A percentile compares a stretch with the other conserved stretches of the same genome.
Conservation (phyloP, 2,797 vertebrate species). For the Ceryle rudis region DNA sequence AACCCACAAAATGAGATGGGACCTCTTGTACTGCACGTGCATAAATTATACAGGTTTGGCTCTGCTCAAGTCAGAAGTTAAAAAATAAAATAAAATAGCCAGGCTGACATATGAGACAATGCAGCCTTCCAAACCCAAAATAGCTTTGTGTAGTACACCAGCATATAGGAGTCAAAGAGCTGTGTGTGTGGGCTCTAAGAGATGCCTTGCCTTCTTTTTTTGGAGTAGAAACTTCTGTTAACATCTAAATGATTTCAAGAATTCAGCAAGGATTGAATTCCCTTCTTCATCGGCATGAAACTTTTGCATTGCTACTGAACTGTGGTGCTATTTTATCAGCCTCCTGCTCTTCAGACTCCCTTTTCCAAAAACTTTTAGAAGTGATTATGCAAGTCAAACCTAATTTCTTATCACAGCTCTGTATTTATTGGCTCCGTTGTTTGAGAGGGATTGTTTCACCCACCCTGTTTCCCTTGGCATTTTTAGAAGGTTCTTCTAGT, state of each 20-base stretch:
- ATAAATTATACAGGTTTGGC: conserved; percentile 36
- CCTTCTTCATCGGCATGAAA: not conserved
- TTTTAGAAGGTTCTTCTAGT: conserved; percentile 5
- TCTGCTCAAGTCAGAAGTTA: not conserved
- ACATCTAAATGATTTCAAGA: conserved; percentile 62
- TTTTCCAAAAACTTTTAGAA: conserved; percentile 15
- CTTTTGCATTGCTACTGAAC: not conserved
- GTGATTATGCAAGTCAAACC: conserved; percentile 43
- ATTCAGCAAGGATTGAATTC: conserved; percentile 45
- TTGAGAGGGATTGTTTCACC: conserved; percentile 34
- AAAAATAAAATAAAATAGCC: conserved; percentile 24
- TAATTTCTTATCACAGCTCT: conserved; percentile 52
- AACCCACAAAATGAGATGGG: not conserved
- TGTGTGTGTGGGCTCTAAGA: conserved; percentile 43
- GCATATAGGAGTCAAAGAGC: conserved; percentile 50
- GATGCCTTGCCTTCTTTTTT: conserved; percentile 50
- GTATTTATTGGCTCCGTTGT: not conserved
- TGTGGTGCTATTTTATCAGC: conserved; percentile 16
- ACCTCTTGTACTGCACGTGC: conserved; percentile 16
- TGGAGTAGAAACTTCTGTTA: conserved; percentile 63
- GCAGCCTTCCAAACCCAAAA: conserved; percentile 63
- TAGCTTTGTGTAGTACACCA: conserved; percentile 23
- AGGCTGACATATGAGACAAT: conserved; percentile 41
- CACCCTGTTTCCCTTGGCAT: conserved; percentile 57
- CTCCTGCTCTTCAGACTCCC: conserved; percentile 15